Conservation (phyloP, 2,888 invertebrate genomes). For the Mesorhabditis sp. region DNA sequence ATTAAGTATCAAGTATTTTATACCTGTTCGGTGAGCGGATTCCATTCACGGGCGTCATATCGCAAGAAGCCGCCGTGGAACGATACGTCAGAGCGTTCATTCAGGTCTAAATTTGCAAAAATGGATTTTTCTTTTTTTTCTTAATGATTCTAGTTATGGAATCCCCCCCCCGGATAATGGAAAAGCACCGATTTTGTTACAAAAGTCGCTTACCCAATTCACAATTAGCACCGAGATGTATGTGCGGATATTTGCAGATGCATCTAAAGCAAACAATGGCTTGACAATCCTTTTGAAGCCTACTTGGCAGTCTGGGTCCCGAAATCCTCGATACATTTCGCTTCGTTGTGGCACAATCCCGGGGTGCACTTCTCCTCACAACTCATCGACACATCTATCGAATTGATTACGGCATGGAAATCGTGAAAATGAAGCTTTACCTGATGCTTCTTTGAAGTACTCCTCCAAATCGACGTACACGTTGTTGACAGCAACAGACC, state of each 20-base stretch:
- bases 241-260: conserved; percentile 41
- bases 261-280: background rate
- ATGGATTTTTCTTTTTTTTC: background rate
- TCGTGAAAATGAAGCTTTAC: background rate
- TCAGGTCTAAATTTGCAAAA: conserved; percentile 34
- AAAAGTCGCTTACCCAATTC: conserved; percentile 33
- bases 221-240: conserved; percentile 45
- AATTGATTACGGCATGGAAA: background rate
- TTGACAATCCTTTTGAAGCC: background rate
- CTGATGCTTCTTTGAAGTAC: conserved; percentile 9
- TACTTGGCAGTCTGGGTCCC: conserved; percentile 30
- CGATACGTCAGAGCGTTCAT: conserved; percentile 38
- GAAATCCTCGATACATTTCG: conserved; percentile 42
- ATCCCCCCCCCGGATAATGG: no score
- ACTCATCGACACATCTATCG: conserved; percentile 12
- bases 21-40: conserved; percentile 22
- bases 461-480: conserved; percentile 18
- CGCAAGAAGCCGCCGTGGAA: conserved; percentile 46
- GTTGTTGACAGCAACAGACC: conserved; percentile 31
- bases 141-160: no score
- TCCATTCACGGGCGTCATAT: conserved; percentile 32
- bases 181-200: no score
- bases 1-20: background rate
- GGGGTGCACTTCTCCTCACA: conserved; percentile 21
- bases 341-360: conserved; percentile 27